Evolutionary conservation across 2,797 vertebrate genomes (phyloP).

Genomic region (Amblyraja radiata): DNA sequence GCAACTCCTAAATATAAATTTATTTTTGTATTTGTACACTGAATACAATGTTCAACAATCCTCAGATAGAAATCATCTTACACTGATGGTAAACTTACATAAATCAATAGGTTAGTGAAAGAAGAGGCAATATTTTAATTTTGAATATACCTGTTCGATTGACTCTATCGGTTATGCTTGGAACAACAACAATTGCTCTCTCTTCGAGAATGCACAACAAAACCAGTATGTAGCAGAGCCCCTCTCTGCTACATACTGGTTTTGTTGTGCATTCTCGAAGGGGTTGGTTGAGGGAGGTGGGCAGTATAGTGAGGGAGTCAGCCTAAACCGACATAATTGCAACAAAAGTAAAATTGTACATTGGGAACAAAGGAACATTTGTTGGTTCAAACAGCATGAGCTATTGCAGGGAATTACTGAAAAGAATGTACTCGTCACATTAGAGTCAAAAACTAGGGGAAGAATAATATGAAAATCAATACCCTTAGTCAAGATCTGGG

Average conservation of each 20-base stretch:
- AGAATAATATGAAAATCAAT: not conserved
- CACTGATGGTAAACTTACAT: not conserved
- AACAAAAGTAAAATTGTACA: not conserved
- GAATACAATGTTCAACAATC: not conserved
- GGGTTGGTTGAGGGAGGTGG: too few species aligned
- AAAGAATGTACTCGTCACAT: not conserved
- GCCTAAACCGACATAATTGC: not conserved
- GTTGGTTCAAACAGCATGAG: not conserved
- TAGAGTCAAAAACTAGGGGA: not conserved
- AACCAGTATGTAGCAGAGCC: not conserved
- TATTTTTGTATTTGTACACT: too few species aligned
- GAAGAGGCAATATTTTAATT: not conserved
- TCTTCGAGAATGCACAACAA: not conserved
- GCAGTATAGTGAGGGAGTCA: not conserved
- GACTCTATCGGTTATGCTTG: not conserved
- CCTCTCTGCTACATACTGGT: too few species aligned
- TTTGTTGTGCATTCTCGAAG: too few species aligned
- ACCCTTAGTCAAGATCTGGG: not conserved
- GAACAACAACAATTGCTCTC: not conserved
- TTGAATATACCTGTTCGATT: not conserved
- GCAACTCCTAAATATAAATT: too few species aligned
- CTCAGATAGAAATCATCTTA: not conserved
- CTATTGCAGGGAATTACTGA: not conserved
- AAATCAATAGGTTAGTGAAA: not conserved
- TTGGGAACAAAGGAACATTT: not conserved